These are phyloP conservation scores for Darevskia mixta DNA, from an alignment of 2,797 vertebrate genomes.

Conservation along the genomic window DNA sequence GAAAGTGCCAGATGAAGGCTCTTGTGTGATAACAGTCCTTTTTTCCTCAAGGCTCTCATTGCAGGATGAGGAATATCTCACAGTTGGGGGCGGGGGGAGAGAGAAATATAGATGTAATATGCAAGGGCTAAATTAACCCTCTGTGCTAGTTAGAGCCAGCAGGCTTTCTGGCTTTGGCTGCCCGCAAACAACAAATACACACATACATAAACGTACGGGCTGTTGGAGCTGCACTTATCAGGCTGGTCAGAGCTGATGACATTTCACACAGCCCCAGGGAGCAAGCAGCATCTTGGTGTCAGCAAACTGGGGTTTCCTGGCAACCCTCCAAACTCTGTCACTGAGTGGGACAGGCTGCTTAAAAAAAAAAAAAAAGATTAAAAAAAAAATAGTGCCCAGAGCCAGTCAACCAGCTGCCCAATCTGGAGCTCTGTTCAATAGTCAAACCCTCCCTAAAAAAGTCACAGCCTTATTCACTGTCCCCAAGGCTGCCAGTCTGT, in stretches of 20 bases:
- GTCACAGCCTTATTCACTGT: not conserved
- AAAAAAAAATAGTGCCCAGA: not conserved
- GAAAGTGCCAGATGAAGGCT: not conserved
- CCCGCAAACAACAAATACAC: not conserved
- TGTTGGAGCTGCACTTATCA: not conserved
- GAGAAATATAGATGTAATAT: conserved; percentile 2
- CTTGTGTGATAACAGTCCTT: not conserved
- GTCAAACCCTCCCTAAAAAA: not conserved
- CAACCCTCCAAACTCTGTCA: conserved; percentile 21
- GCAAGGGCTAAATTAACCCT: conserved; percentile 2
- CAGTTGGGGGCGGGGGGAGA: not conserved
- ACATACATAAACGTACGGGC: not conserved
- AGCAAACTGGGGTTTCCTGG: conserved; percentile 32
- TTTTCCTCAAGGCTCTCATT: not conserved
- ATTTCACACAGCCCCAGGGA: conserved; percentile 24
- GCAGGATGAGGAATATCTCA: not conserved
- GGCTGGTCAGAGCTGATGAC: conserved; percentile 5
- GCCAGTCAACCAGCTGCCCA: not conserved
- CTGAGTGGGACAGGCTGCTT: not conserved
- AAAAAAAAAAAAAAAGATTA: not conserved
- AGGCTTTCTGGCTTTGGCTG: not conserved
- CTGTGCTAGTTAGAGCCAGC: not conserved
- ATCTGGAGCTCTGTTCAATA: not conserved
- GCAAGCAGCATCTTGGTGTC: conserved; percentile 5
- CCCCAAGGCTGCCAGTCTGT: not conserved